Base-by-base conservation (phyloP, 2,888 invertebrate genomes). In the Tridacna gigas region DNA sequence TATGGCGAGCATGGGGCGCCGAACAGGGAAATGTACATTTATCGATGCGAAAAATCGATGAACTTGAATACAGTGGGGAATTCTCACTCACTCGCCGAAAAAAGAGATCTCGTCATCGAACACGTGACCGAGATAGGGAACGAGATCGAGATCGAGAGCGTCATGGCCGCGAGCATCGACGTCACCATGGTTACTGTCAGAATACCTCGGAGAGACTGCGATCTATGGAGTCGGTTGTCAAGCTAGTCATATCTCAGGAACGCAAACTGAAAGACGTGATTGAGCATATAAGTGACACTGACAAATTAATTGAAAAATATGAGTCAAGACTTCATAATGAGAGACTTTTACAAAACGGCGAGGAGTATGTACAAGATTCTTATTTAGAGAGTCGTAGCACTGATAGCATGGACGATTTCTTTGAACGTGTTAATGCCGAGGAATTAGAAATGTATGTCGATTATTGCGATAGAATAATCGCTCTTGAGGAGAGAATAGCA, bases 1-100 rank as follows among this genome's bases (percentile, higher is more conserved):
- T 97, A 75, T 96, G 97, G 96, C 97, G 97, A 84, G 97, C 97
- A 45, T 97, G 97, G 97, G 97, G 97, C 80, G 96, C 96, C 90
- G 96, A 96, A 82, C 96, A 96, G 95, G 95, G 96, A 92, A 96
- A 97, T 94, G 97, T 95, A 0, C 91, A 92, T 73, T 90, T 95
- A 77, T 87, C 90, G n/a, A 90, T 95, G 86, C 90, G 93, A 45
- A 90, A 91, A 66, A 88, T 93, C 11, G 89, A 91, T 67, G 91
- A 92, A 87, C 80, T 89, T 48, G 85, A 88, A 83, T 86, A 91
- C 84, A 83, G 89, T 56, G 90, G 89, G 4, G 90, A 89, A 76
- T 90, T 89, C 80, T 88, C 88, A 15, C 79, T 88, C 56, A 86
- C 89, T 61, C 69, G 91, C 61, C 80, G 89, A 20, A 86, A 84